phyloP scores from a whole-genome alignment of 35 echinoderm and acorn worm genomes.

The Amphiura filiformis region DNA sequence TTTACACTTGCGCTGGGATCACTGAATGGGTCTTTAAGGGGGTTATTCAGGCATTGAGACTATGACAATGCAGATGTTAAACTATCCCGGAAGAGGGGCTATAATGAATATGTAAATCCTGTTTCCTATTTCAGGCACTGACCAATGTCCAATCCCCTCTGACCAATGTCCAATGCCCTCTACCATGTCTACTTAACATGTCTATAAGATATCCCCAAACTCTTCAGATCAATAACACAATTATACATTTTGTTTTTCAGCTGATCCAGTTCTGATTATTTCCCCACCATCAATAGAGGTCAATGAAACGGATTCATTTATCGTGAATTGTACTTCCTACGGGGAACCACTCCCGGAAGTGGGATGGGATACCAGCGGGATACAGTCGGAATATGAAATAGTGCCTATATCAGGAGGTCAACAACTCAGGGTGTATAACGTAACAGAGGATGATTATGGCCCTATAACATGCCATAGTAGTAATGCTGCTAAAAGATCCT shows the following conservation, averaged over 20 bases:
- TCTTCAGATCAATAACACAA: no score
- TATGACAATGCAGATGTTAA: no score
- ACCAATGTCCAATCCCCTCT: no score
- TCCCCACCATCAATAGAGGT: constrained; percentile 3
- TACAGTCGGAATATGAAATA: background rate
- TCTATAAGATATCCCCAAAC: no score
- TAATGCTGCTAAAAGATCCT: constrained; percentile 5
- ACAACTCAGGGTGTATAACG: constrained; percentile 25
- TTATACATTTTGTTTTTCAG: background rate
- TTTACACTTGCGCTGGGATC: no score
- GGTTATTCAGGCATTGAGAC: no score
- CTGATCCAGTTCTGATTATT: constrained; percentile 6
- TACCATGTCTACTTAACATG: no score
- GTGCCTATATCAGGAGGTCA: constrained; percentile 6
- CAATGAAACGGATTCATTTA: constrained; percentile 37
- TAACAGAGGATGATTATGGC: constrained; percentile 24
- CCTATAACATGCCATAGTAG: constrained; percentile 23
- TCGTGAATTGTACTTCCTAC: constrained; percentile 6
- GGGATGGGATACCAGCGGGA: constrained; percentile 24
- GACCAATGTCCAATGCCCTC: no score
- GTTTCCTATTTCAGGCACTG: no score
- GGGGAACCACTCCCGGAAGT: constrained; percentile 28
- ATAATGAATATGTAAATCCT: no score
- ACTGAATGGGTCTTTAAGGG: no score
- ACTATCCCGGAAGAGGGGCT: no score